Conservation (phyloP, 2,888 invertebrate genomes). For the Sympetrum striolatum region DNA sequence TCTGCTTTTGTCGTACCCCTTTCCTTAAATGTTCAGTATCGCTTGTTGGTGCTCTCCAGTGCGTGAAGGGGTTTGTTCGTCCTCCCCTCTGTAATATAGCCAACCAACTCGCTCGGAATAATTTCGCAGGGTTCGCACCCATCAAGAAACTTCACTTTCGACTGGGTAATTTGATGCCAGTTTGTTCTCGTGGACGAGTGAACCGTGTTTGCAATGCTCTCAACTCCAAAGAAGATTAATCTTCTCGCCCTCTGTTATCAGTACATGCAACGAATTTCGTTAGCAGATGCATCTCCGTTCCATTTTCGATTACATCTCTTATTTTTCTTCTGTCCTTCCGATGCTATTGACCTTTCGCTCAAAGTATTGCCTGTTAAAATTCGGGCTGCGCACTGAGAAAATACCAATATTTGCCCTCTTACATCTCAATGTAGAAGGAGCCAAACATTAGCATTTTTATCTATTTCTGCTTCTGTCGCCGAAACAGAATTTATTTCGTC, state of each 20-base stretch:
- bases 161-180: not conserved
- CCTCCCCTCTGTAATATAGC: not conserved
- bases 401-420: too few relatives aligned
- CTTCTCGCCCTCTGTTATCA: not conserved
- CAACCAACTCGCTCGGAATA: not conserved
- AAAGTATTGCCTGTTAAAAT: too few relatives aligned
- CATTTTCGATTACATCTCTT: not conserved
- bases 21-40: not conserved
- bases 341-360: too few relatives aligned
- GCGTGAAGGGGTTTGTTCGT: not conserved
- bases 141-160: not conserved
- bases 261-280: not conserved
- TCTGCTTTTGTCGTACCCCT: not conserved
- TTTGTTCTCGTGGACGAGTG: not conserved
- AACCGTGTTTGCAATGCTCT: not conserved
- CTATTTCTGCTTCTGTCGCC: too few relatives aligned
- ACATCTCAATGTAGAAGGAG: too few relatives aligned
- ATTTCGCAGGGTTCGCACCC: not conserved
- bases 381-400: too few relatives aligned
- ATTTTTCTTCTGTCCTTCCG: too few relatives aligned
- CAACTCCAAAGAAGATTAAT: not conserved
- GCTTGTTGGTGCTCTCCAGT: not conserved
- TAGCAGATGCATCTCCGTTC: not conserved
- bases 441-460: too few relatives aligned
- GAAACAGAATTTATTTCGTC: too few relatives aligned